Conservation (phyloP, 2,797 vertebrate species). For the Remorina albescens region DNA sequence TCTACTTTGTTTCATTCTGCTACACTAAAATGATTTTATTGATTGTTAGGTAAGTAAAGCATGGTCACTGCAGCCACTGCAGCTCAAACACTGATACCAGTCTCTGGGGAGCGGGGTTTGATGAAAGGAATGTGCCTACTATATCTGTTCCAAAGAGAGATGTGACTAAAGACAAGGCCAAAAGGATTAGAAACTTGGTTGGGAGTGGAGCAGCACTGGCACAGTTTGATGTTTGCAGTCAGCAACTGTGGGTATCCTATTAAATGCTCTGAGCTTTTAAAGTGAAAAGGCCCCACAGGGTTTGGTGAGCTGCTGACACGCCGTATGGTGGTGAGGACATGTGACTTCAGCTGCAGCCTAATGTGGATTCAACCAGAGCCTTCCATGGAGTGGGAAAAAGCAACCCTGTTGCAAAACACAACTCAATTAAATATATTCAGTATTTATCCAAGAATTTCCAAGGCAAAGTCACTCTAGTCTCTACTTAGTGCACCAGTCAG, state of each 20-base stretch:
- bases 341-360: constrained; percentile 29
- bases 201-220: not conserved
- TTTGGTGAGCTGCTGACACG: constrained; percentile 9
- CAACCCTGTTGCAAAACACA: not conserved
- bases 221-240: constrained; percentile 30
- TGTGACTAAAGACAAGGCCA: constrained; percentile 5
- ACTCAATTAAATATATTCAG: not conserved
- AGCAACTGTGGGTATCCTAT: constrained; percentile 28
- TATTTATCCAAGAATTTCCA: not conserved
- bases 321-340: constrained; percentile 26
- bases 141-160: constrained; percentile 22
- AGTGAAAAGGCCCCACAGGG: constrained; percentile 31
- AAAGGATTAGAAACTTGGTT: constrained; percentile 26
- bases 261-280: constrained; percentile 37
- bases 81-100: constrained; percentile 1
- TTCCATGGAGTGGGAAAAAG: not conserved
- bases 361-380: not conserved
- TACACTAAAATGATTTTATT: constrained; percentile 11
- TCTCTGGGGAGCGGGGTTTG: too few species aligned
- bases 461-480: too few species aligned
- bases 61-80: constrained; percentile 11
- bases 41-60: not conserved
- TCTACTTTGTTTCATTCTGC: not conserved
- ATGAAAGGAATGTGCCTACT: constrained; percentile 36
- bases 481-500: not conserved